Conservation (phyloP, 2,113 vertebrate genomes). For the Sigmodon hispidus region DNA sequence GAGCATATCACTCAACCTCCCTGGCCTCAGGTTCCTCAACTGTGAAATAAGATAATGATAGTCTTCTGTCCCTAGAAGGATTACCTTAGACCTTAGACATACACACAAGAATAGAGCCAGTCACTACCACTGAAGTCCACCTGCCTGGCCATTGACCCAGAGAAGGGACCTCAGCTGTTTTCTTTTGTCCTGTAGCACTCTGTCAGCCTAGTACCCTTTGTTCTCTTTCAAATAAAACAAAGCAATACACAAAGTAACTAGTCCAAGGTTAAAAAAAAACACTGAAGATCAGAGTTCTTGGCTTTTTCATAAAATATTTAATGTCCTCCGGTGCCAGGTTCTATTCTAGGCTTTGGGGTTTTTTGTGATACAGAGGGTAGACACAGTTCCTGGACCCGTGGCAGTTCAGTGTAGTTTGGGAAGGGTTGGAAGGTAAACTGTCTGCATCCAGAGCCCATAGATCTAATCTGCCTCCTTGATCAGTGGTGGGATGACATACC, state of each 20-base stretch:
- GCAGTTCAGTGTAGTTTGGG: not conserved
- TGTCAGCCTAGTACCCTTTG: not conserved
- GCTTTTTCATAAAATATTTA: slow-evolving; percentile 67
- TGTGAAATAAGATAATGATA: not conserved
- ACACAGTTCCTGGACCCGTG: not conserved
- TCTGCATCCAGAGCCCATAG: not conserved
- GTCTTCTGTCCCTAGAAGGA: not conserved
- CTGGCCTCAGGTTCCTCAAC: not conserved
- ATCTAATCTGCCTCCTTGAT: not conserved
- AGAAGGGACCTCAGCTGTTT: not conserved
- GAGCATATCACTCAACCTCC: not conserved
- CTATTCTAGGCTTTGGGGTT: slow-evolving; percentile 45
- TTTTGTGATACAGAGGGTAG: slow-evolving; percentile 35
- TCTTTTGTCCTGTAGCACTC: not conserved
- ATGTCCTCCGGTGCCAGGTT: slow-evolving; percentile 5
- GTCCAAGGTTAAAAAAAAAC: slow-evolving; percentile 50
- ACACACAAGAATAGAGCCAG: fast-evolving
- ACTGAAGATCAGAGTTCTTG: not conserved
- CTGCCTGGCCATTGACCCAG: fast-evolving
- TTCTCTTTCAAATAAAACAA: not conserved
- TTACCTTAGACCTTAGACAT: fast-evolving
- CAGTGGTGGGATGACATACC: not conserved
- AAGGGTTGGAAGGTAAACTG: not conserved
- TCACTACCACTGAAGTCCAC: fast-evolving
- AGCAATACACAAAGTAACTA: not conserved